phyloP scores from a whole-genome alignment of 1,140 invertebrate species.

The Drosophila baimaii region DNA sequence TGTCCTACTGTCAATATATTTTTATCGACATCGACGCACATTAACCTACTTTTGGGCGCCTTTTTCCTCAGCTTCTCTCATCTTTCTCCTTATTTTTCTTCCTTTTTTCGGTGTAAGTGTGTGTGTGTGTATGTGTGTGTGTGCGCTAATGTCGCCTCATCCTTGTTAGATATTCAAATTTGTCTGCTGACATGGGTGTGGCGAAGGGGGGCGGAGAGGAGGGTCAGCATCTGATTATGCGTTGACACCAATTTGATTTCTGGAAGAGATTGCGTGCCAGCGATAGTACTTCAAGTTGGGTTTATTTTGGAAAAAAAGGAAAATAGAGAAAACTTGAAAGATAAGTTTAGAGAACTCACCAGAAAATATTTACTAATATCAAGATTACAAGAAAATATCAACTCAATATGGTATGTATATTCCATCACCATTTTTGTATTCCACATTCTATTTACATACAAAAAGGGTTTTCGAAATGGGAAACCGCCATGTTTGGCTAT shows the following conservation, averaged over 20 bases:
- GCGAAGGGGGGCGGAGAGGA: constrained; percentile 11
- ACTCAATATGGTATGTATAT: too few relatives aligned
- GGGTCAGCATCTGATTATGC: constrained; percentile 65
- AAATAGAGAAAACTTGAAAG: background rate
- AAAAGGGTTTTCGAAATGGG: background rate
- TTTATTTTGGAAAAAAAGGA: background rate
- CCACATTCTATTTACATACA: background rate
- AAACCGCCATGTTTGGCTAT: background rate
- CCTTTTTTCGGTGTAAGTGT: too few relatives aligned
- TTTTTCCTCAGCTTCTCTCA: constrained; percentile 41
- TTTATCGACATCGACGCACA: constrained; percentile 76
- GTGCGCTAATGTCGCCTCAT: constrained; percentile 47
- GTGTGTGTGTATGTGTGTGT: too few relatives aligned
- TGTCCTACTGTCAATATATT: constrained; percentile 48
- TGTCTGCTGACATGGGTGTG: constrained; percentile 28
- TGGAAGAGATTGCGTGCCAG: constrained; percentile 17
- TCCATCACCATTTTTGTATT: too few relatives aligned
- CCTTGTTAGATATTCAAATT: constrained; percentile 81
- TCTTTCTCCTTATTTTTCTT: constrained; percentile 2
- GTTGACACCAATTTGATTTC: constrained; percentile 61
- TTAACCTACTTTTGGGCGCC: constrained; percentile 77
- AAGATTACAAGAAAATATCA: background rate
- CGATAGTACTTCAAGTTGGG: constrained; percentile 7
- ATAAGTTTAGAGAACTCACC: too few relatives aligned
- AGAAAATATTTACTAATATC: background rate